Conservation (phyloP, 2,888 invertebrate species). For the Argyresthia albistria region DNA sequence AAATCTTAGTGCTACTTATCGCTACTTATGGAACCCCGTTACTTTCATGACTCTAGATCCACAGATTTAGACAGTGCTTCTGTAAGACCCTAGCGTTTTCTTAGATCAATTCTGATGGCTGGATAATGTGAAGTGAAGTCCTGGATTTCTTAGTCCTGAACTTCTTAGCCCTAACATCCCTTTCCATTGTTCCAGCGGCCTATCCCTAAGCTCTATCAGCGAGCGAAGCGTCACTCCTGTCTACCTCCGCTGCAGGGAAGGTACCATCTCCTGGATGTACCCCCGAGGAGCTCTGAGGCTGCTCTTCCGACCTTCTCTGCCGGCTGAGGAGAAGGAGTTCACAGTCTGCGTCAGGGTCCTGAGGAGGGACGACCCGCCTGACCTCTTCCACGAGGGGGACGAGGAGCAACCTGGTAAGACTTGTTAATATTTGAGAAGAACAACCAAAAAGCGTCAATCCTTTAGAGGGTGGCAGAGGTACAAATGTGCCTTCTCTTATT, state of each 20-base stretch:
- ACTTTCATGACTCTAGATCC: too few relatives aligned
- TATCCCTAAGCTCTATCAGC: constrained; percentile 48
- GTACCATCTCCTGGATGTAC: constrained; percentile 81
- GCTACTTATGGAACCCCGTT: too few relatives aligned
- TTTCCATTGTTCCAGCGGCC: constrained; percentile 67
- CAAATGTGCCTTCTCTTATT: too few relatives aligned
- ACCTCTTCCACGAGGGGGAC: constrained; percentile 54
- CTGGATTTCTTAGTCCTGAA: not conserved
- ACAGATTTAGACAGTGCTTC: too few relatives aligned
- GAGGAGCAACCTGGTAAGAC: constrained; percentile 5
- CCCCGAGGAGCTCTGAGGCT: constrained; percentile 82
- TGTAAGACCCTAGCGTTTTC: too few relatives aligned
- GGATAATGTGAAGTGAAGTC: too few relatives aligned
- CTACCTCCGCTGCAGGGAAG: constrained; percentile 82
- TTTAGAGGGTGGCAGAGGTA: too few relatives aligned
- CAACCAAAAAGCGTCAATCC: too few relatives aligned
- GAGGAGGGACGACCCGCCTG: constrained; percentile 68
- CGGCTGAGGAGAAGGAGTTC: constrained; percentile 74
- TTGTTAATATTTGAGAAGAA: not conserved
- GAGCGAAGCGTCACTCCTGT: constrained; percentile 81
- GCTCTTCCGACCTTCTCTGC: constrained; percentile 74
- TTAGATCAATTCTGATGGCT: too few relatives aligned
- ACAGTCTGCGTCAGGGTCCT: constrained; percentile 78
- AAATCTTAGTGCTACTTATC: too few relatives aligned
- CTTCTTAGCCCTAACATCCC: not conserved